Evolutionary conservation across 2,888 invertebrate species (phyloP).

Genomic region (Zygogramma bicolorata): DNA sequence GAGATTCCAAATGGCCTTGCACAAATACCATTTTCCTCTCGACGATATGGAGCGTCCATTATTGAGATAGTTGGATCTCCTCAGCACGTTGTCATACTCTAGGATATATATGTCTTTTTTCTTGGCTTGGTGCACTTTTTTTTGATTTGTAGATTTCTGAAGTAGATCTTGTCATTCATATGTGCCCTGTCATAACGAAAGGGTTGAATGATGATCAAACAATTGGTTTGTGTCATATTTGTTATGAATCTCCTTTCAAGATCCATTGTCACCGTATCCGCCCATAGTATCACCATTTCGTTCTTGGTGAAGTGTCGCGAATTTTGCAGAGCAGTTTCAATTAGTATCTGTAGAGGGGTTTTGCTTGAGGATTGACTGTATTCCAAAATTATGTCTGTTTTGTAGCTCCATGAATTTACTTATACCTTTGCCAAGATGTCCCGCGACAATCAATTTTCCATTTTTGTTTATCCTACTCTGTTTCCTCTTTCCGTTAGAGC

Average conservation of each 20-base stretch:
- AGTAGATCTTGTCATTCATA: no score
- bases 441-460: background rate
- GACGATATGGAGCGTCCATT: no score
- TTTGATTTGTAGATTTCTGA: no score
- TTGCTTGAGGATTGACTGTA: slow-evolving; percentile 7
- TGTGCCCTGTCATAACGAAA: background rate
- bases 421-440: background rate
- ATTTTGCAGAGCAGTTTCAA: background rate
- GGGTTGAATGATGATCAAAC: no score
- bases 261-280: background rate
- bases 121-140: no score
- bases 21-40: no score
- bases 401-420: slow-evolving; percentile 1
- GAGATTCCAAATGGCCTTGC: no score
- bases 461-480: background rate
- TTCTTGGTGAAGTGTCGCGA: background rate
- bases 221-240: slow-evolving; percentile 7
- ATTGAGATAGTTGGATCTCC: no score
- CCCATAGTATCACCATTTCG: slow-evolving; percentile 7
- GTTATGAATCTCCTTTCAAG: background rate
- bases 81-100: no score
- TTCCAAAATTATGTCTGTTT: background rate
- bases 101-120: no score
- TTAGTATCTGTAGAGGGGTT: background rate
- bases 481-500: background rate